Base-by-base conservation (phyloP, 2,113 vertebrate species). In the Podilymbus podiceps region DNA sequence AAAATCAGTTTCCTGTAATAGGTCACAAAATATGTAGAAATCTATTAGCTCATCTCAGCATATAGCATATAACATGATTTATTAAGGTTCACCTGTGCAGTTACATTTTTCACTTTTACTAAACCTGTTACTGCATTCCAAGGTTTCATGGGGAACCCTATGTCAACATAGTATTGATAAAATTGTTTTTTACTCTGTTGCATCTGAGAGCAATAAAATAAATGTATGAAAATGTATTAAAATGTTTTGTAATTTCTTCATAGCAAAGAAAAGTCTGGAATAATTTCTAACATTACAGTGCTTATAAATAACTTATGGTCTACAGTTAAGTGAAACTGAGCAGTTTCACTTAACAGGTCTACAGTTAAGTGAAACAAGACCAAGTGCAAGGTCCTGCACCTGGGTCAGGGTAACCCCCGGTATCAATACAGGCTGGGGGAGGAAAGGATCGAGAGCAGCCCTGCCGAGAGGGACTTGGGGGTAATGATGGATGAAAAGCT, bases 31-130 rank as follows among this genome's bases (percentile, higher is more conserved):
- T 35, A 58, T 35, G 24, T 6, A 63, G 25, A 84, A 80, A 80
- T 81, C 5, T 42, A 52, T 85, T 79, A 62, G 17, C 14, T 62
- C 31, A 47, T 59, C 42, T 82, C 56, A 72, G 15, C 4, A 8
- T 55, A 44, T 66, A 84, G 13, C 4, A 8, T 55, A 44, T 66
- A 84, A 59, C 4, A 9, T 81, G 21, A 72, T 79, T 71, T 55
- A 85, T 87, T 93, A 83, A 30, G 11, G n/a, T n/a, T 79, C 25
- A 28, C 62, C 25, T 69, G 10, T 73, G n/a, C 14, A 67, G 24
- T 27, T 96, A 69, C 15, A 44, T 90, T 90, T 85, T 94, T 93
- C 44, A 31, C 24, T 95, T 86, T 85, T 80, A 66, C 31, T 83
- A 93, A 94, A 69, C 22, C 42, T 46, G 25, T 90, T 84, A 85